These are phyloP conservation scores for Neodontobutis hainanensis DNA, from an alignment of 2,113 vertebrate genomes.

Conservation along the genomic window DNA sequence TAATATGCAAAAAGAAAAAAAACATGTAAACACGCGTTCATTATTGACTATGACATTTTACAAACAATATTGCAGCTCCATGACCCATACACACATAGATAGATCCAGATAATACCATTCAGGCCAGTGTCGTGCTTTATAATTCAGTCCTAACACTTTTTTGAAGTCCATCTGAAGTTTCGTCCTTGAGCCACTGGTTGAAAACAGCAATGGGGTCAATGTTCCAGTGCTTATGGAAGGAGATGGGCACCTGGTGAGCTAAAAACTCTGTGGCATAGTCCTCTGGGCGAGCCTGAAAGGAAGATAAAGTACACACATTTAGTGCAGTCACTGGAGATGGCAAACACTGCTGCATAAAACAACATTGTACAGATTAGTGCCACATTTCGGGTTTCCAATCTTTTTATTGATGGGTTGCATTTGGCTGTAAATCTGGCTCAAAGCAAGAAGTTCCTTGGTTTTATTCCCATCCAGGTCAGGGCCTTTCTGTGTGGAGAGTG, in stretches of 20 bases:
- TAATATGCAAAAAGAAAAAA: too few species aligned
- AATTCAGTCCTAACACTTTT: constrained; percentile 82
- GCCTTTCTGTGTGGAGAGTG: too few species aligned
- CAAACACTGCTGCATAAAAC: background rate
- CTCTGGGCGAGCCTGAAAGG: constrained; percentile 88
- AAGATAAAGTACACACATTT: constrained; percentile 55
- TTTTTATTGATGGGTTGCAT: too few species aligned
- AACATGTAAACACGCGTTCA: constrained; percentile 25
- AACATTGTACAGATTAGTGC: background rate
- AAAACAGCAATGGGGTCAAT: constrained; percentile 91
- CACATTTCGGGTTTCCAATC: too few species aligned
- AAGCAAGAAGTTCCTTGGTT: too few species aligned
- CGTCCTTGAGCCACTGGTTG: constrained; percentile 86
- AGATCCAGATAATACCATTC: constrained; percentile 24
- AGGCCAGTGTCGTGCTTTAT: constrained; percentile 59
- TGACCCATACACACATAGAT: constrained; percentile 26
- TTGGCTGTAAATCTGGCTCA: too few species aligned
- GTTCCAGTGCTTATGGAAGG: constrained; percentile 99
- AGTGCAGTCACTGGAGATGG: constrained; percentile 25
- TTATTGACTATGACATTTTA: constrained; percentile 64
- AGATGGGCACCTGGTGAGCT: constrained; percentile 94
- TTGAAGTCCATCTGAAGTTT: constrained; percentile 53
- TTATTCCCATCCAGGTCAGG: too few species aligned
- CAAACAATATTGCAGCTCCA: constrained; percentile 30
- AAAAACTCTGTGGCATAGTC: constrained; percentile 91